These are phyloP conservation scores for Drosophila paracracens DNA, from an alignment of 2,888 invertebrate species.

Conservation along the genomic window DNA sequence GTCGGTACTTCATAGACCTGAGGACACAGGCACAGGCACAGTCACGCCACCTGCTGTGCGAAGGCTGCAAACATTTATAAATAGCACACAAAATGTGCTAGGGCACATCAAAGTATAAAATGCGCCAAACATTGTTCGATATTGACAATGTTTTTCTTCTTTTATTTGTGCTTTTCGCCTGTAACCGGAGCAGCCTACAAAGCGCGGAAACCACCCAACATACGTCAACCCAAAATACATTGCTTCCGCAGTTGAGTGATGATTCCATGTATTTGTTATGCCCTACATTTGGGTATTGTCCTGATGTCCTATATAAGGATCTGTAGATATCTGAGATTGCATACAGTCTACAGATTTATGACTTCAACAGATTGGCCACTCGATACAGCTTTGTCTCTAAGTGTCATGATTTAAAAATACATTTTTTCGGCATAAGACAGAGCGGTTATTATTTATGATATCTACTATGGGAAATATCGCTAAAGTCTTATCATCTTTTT, in stretches of 20 bases:
- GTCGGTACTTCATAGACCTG: conserved; percentile 46
- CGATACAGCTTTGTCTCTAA: not conserved
- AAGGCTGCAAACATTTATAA: conserved; percentile 58
- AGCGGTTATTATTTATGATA: not conserved
- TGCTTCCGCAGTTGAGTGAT: conserved; percentile 57
- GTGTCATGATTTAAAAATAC: not conserved
- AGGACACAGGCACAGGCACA: conserved; percentile 13
- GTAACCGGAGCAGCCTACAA: conserved; percentile 59
- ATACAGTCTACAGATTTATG: not conserved
- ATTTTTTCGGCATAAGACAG: not conserved
- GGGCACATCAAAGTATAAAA: conserved; percentile 51
- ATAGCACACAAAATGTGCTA: conserved; percentile 55
- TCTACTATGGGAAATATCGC: not conserved
- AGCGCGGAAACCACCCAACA: conserved; percentile 33
- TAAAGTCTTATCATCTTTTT: too few relatives aligned
- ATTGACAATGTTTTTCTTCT: not conserved
- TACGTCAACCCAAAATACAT: conserved; percentile 47
- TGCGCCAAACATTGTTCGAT: conserved; percentile 41
- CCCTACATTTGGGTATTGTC: not conserved
- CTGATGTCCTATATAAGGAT: not conserved
- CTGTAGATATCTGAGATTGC: not conserved
- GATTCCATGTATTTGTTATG: conserved; percentile 19
- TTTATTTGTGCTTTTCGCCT: conserved; percentile 24
- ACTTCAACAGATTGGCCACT: not conserved
- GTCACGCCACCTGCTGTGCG: conserved; percentile 67